These are phyloP conservation scores for Drosophila lowei DNA, from an alignment of 1,140 invertebrate genomes.

Conservation along the genomic window DNA sequence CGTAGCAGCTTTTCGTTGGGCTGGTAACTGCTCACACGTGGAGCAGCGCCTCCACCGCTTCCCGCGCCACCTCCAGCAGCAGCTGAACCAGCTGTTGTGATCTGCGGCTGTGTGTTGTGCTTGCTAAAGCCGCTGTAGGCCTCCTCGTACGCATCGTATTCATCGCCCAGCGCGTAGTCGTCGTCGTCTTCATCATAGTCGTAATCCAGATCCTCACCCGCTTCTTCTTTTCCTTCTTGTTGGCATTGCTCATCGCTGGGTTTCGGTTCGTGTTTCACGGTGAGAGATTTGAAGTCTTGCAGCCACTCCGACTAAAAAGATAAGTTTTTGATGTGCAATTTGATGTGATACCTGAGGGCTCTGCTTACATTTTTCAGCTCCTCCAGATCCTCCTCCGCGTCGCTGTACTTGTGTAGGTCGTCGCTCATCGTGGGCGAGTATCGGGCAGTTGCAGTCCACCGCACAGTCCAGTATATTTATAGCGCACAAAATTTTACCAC, in stretches of 20 bases:
- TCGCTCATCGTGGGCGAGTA: constrained; percentile 43
- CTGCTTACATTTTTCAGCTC: constrained; percentile 44
- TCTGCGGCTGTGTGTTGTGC: constrained; percentile 64
- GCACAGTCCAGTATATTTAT: constrained; percentile 10
- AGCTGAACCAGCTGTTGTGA: constrained; percentile 35
- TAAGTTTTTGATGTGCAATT: not conserved
- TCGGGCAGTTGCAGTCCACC: not conserved
- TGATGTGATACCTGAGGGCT: not conserved
- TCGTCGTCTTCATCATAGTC: constrained; percentile 59
- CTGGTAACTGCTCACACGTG: constrained; percentile 88
- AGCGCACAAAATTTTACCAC: not conserved
- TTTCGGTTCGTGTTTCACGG: constrained; percentile 54
- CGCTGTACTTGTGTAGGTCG: constrained; percentile 71
- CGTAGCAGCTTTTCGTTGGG: constrained; percentile 91
- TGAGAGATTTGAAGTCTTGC: constrained; percentile 67
- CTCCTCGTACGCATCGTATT: constrained; percentile 79
- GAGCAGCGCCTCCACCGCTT: constrained; percentile 75
- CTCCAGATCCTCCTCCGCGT: constrained; percentile 73
- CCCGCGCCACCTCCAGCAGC: constrained; percentile 9
- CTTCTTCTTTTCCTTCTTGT: constrained; percentile 43
- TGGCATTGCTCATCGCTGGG: constrained; percentile 44
- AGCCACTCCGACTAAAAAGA: constrained; percentile 56
- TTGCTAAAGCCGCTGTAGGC: constrained; percentile 76
- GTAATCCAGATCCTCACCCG: constrained; percentile 45
- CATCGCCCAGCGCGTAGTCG: constrained; percentile 65